Base-by-base conservation (phyloP, 2,888 invertebrate genomes). In the Meiosimyza platycephala region DNA sequence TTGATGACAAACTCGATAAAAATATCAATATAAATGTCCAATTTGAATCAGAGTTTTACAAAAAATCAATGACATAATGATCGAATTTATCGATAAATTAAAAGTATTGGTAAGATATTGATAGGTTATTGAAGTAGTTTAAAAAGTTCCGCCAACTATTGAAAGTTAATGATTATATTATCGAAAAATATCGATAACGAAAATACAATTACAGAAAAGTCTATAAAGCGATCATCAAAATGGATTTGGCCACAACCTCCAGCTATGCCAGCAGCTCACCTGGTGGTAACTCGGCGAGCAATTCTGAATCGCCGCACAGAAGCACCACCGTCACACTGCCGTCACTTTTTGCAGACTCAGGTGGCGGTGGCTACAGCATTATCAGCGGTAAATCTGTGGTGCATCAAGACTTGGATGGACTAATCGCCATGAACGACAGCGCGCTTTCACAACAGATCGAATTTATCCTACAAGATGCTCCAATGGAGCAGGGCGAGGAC, bases 381-480 rank as follows among this genome's bases (percentile, higher is more conserved):
- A 6, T 54, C 11, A 13, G 18, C 22, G 47, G 59, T 60, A 51
- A 22, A 22, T 11, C 16, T 16, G 33, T 40, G 5, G 48, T 47
- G 28, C 68, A 68, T 16, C 70, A 82, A 78, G 87, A 86, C 75
- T 80, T 86, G 78, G 86, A 87, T 75, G 84, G 82, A 74, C 79
- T 87, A 73, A 85, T 85, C 78, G 82, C 86, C 78, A 85, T 87
- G 79, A 85, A 85, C 76, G 87, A 86, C 81, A 85, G 81, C 79
- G 84, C 87, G 77, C 79, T 86, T 79, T 86, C 86, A 77, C 86
- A 87, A 83, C 86, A 86, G 84, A 87, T 86, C 85, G 86, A 86
- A 86, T 86, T 86, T 84, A 86, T 86, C 76, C 80, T 86, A 75
- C 86, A 86, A 78, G 87, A 86, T 79, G 85, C 87, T 81, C 85